Evolutionary conservation across 64 coral and sea anemone species (phyloP).

Genomic region (Platygyra sinensis): DNA sequence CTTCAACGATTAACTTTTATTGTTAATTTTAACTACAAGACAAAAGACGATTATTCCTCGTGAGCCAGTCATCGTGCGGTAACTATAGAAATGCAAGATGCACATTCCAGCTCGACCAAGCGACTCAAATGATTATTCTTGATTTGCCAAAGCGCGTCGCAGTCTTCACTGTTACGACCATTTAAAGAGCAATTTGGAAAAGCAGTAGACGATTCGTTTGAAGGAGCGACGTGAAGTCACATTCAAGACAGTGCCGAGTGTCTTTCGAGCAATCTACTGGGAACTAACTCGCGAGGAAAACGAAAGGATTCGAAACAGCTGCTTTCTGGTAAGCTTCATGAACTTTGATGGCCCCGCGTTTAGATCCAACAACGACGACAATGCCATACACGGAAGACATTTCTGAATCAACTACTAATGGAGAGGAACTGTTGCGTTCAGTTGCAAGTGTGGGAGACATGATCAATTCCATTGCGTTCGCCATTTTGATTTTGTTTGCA

Average conservation of each 20-base stretch:
- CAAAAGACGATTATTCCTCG: not conserved
- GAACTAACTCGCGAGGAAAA: not conserved
- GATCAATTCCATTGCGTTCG: constrained; percentile 68
- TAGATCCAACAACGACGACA: not conserved
- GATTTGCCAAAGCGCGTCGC: too few species aligned
- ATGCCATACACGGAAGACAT: not conserved
- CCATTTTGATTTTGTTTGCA: constrained; percentile 79
- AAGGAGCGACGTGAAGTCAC: too few species aligned
- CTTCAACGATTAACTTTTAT: not conserved
- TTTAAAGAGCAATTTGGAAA: not conserved
- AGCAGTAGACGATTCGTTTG: not conserved
- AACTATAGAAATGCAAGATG: constrained; percentile 32
- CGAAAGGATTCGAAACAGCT: not conserved
- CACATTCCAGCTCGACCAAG: not conserved
- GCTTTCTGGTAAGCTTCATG: not conserved
- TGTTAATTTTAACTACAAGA: too few species aligned
- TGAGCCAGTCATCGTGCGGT: not conserved
- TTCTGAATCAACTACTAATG: not conserved
- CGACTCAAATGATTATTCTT: not conserved
- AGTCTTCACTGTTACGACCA: not conserved
- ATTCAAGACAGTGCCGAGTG: too few species aligned
- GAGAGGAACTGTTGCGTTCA: not conserved
- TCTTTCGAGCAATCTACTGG: too few species aligned
- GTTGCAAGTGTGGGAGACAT: constrained; percentile 24
- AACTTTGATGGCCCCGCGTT: not conserved